phyloP scores from a whole-genome alignment of 2,888 invertebrate genomes.

The Bembecia ichneumoniformis region DNA sequence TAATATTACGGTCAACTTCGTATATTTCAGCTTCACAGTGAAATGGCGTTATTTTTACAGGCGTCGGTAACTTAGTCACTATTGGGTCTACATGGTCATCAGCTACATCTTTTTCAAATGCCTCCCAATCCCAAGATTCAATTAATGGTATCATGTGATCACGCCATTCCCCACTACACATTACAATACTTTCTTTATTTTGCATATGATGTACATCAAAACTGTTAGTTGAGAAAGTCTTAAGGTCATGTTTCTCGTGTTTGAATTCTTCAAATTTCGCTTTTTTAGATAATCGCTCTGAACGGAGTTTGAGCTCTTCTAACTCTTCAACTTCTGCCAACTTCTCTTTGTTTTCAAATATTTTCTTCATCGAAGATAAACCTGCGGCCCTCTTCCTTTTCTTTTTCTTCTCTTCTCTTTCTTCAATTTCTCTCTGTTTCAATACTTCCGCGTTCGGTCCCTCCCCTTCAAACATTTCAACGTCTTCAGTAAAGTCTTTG shows the following conservation, averaged over 20 bases:
- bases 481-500: slow-evolving; percentile 69
- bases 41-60: slow-evolving; percentile 60
- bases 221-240: slow-evolving; percentile 55
- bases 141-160: slow-evolving; percentile 76
- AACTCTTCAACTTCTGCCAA: slow-evolving; percentile 74
- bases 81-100: slow-evolving; percentile 62
- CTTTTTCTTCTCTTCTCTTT: slow-evolving; percentile 66
- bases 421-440: slow-evolving; percentile 72
- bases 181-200: slow-evolving; percentile 63
- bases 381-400: slow-evolving; percentile 76
- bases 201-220: slow-evolving; percentile 67
- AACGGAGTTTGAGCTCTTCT: slow-evolving; percentile 68
- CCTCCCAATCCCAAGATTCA: slow-evolving; percentile 76
- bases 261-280: slow-evolving; percentile 51
- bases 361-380: slow-evolving; percentile 76
- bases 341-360: slow-evolving; percentile 84
- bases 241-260: slow-evolving; percentile 62
- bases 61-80: slow-evolving; percentile 55
- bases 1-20: slow-evolving; percentile 63
- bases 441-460: slow-evolving; percentile 78
- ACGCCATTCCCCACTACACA: slow-evolving; percentile 70
- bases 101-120: slow-evolving; percentile 73
- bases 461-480: slow-evolving; percentile 79
- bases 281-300: slow-evolving; percentile 49
- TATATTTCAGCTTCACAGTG: slow-evolving; percentile 65